Evolutionary conservation across 2,797 vertebrate species (phyloP).

Genomic region (Trichosurus vulpecula): DNA sequence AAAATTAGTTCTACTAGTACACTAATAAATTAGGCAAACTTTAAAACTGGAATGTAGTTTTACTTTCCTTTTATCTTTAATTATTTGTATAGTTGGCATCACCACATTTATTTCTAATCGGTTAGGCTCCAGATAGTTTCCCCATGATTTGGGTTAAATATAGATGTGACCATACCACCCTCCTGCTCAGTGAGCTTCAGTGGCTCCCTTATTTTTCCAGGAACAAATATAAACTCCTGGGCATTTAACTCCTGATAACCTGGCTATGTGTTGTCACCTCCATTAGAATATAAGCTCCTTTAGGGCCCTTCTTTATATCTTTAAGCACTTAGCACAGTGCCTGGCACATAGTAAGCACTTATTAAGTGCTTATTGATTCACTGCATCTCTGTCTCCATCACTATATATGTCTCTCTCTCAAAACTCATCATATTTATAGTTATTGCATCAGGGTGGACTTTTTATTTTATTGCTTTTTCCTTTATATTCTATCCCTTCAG

Average conservation of each 20-base stretch:
- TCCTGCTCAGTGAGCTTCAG: not conserved
- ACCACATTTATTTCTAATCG: not conserved
- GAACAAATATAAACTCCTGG: not conserved
- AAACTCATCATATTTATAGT: not conserved
- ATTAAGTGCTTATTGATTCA: not conserved
- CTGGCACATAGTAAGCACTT: not conserved
- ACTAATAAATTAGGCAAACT: not conserved
- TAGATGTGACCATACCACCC: not conserved
- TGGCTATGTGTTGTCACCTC: not conserved
- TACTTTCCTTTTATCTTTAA: not conserved
- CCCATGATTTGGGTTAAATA: not conserved
- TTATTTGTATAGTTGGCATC: not conserved
- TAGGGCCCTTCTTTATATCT: not conserved
- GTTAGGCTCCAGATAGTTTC: not conserved
- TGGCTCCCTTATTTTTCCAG: not conserved
- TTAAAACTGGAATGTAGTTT: not conserved
- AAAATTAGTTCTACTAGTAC: not conserved
- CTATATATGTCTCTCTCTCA: not conserved
- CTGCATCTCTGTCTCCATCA: not conserved
- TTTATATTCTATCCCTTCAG: not conserved
- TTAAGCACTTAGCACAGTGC: not conserved
- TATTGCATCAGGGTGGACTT: not conserved
- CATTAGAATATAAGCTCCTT: not conserved
- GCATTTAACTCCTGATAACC: not conserved
- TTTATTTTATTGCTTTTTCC: not conserved